Evolutionary conservation across 2,797 vertebrate genomes (phyloP).

Genomic region (Enteromius viviparus): DNA sequence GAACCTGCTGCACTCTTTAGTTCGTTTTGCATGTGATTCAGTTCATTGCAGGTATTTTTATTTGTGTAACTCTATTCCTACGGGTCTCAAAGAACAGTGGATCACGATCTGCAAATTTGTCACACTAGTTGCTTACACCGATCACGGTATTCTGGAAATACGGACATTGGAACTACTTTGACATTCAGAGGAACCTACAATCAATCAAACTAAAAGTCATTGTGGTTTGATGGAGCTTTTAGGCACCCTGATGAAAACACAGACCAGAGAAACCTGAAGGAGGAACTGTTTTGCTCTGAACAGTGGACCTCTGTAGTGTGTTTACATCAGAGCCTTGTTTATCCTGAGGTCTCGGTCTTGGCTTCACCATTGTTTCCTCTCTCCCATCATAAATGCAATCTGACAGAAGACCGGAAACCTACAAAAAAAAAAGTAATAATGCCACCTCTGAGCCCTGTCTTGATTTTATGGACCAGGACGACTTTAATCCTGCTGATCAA

Average conservation of each 20-base stretch:
- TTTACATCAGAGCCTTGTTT: constrained; percentile 22
- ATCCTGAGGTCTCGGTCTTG: background rate
- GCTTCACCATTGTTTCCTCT: constrained; percentile 6
- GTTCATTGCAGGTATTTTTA: constrained; percentile 60
- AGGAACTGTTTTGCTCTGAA: constrained; percentile 11
- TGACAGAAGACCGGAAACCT: constrained; percentile 12
- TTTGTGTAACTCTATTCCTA: constrained; percentile 58
- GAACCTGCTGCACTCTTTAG: constrained; percentile 57
- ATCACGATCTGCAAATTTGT: constrained; percentile 7
- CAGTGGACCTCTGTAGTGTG: constrained; percentile 30
- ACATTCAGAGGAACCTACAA: constrained; percentile 11
- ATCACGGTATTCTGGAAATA: constrained; percentile 26
- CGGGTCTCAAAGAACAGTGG: constrained; percentile 46
- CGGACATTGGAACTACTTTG: constrained; percentile 3
- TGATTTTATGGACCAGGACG: constrained; percentile 25
- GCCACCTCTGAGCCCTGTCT: constrained; percentile 21
- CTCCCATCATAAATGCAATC: constrained; percentile 7
- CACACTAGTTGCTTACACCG: background rate
- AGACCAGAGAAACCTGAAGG: constrained; percentile 13
- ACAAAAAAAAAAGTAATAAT: constrained; percentile 19
- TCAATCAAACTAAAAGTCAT: constrained; percentile 21
- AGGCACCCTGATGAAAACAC: background rate
- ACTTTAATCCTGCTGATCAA: constrained; percentile 33
- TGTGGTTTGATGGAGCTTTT: constrained; percentile 14
- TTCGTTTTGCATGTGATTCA: constrained; percentile 67